phyloP scores from a whole-genome alignment of 2,888 invertebrate species.

The Cephus pulcher region DNA sequence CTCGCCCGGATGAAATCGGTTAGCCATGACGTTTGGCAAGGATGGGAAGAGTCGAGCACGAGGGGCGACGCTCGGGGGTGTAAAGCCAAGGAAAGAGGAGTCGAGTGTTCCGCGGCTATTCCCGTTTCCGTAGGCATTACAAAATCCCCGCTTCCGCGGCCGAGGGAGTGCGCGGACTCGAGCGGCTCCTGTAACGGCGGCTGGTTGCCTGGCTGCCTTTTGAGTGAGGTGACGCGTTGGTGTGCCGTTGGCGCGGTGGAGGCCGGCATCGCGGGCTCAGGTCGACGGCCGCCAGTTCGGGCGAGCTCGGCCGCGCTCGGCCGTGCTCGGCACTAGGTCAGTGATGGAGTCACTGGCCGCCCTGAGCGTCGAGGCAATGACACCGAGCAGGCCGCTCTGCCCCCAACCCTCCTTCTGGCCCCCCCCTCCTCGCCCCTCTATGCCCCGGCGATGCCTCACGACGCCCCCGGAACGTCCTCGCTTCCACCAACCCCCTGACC shows the following conservation, averaged over 20 bases:
- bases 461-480: neutral
- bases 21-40: neutral
- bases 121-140: conserved; percentile 18
- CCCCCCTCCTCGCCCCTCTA: neutral
- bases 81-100: neutral
- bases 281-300: conserved; percentile 57
- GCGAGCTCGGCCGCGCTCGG: conserved; percentile 47
- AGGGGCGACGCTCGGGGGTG: neutral
- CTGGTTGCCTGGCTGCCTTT: conserved; percentile 8
- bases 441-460: neutral
- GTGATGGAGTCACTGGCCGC: conserved; percentile 67
- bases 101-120: neutral
- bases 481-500: neutral
- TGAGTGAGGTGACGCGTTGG: conserved; percentile 12
- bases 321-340: conserved; percentile 65
- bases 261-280: conserved; percentile 50
- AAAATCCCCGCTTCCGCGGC: conserved; percentile 22
- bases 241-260: conserved; percentile 38
- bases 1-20: neutral
- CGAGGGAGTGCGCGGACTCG: conserved; percentile 25
- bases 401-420: conserved; percentile 22
- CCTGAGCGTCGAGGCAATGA: conserved; percentile 67
- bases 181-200: conserved; percentile 13
- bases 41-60: neutral
- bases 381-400: conserved; percentile 58